These are phyloP conservation scores for Heliconius aoede DNA, from an alignment of 2,888 invertebrate genomes.

Conservation along the genomic window DNA sequence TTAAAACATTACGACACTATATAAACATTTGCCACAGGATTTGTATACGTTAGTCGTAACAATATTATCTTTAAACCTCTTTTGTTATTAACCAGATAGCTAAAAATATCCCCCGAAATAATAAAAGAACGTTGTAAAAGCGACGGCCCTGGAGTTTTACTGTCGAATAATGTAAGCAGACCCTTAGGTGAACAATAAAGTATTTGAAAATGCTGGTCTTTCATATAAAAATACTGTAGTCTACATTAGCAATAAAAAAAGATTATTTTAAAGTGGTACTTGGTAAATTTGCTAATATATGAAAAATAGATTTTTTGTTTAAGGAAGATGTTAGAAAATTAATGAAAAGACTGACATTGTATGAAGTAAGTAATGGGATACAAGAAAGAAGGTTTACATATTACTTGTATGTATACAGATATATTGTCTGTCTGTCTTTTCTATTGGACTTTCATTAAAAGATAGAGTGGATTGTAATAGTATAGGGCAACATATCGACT, in stretches of 20 bases:
- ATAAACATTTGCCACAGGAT: background rate
- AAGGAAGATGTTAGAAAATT: background rate
- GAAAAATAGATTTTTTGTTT: background rate
- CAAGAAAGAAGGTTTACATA: too few relatives aligned
- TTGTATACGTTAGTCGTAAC: background rate
- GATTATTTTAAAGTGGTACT: background rate
- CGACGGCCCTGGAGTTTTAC: conserved; percentile 42
- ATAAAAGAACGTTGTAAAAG: conserved; percentile 40
- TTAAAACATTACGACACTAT: background rate
- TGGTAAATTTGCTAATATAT: background rate
- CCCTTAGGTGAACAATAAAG: conserved; percentile 25
- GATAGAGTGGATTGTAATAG: too few relatives aligned
- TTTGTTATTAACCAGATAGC: conserved; percentile 41
- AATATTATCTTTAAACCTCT: conserved; percentile 13
- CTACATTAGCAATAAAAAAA: background rate
- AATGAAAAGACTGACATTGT: background rate
- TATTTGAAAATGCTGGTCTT: conserved; percentile 7
- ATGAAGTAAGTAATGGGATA: background rate
- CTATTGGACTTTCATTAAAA: too few relatives aligned
- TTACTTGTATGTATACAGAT: too few relatives aligned
- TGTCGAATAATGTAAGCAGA: conserved; percentile 37
- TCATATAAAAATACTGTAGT: background rate
- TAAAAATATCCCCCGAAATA: conserved; percentile 35
- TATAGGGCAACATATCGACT: too few relatives aligned
- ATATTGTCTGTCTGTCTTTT: too few relatives aligned